Base-by-base conservation (phyloP, 2,888 invertebrate species). In the Ephialtes manifestator region DNA sequence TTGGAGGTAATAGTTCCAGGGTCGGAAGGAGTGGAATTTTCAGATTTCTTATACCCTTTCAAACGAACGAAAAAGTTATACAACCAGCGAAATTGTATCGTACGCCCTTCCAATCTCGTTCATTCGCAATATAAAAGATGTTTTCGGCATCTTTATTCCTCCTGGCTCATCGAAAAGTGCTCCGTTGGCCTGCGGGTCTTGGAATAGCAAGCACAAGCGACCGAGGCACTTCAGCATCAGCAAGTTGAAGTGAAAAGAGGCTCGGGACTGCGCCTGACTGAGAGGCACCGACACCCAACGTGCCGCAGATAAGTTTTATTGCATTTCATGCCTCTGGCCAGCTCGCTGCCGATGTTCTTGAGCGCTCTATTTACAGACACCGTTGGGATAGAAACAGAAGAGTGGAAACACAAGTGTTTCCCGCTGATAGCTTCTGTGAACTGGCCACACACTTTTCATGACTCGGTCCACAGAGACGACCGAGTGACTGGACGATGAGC, bases 291-390 rank as follows among this genome's bases (percentile, higher is more conserved):
- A 63, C 48, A 7, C 35, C 31, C 75, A 63, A 20, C 51, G 65
- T 24, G 65, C 35, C 20, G 20, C 79, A 80, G 87, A 87, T 84
- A 83, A 86, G 76, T 90, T 91, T 91, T 90, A 90, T 91, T 92
- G 88, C 89, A 89, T 88, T 90, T 89, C 87, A 85, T 88, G 35
- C 87, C 85, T 65, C 65, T 20, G 35, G 53, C 20, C 28, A 35
- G 53, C 24, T 48, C 55, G 87, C 81, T 71, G 68, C 72, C 48
- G 85, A 81, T 85, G 88, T 89, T 89, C 89, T 90, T 87, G 89
- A 88, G 87, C 81, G 90, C 89, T 92, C 90, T 91, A 92, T 92
- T 91, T 92, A 91, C 89, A 90, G 68, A 68, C 68, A 48, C 15
- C 75, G 68, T 18, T n/a, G 70, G 51, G 82, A 81, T 83, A 75